Conservation (phyloP, 37 sponge, comb jelly and placozoan species). For the Aplysina aerophoba region DNA sequence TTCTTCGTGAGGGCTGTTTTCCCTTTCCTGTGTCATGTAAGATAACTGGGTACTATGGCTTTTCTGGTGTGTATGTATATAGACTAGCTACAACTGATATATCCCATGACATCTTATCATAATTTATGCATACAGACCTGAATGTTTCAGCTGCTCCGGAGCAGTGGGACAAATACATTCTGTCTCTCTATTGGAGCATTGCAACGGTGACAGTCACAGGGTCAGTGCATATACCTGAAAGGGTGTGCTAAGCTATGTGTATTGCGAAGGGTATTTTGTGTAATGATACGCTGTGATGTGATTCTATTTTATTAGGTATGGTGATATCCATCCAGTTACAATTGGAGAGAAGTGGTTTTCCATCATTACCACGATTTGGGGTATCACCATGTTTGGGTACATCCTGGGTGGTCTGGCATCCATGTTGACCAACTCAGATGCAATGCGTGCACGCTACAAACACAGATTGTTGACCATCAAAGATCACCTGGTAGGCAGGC, state of each 20-base stretch:
- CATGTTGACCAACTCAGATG: slow-evolving; percentile 63
- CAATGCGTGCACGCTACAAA: slow-evolving; percentile 54
- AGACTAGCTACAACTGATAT: no score
- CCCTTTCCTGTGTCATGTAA: no score
- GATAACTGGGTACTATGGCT: no score
- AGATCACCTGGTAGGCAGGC: slow-evolving; percentile 42
- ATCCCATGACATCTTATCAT: no score
- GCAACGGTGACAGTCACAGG: slow-evolving; percentile 68
- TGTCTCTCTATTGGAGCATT: slow-evolving; percentile 70
- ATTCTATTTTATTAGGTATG: slow-evolving; percentile 55
- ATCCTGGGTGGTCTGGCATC: slow-evolving; percentile 78
- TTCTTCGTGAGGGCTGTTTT: no score
- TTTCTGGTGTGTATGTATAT: no score
- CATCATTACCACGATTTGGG: slow-evolving; percentile 60
- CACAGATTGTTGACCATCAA: slow-evolving; percentile 56
- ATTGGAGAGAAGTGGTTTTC: slow-evolving; percentile 72
- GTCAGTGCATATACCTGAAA: slow-evolving; percentile 37
- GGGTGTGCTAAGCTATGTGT: no score
- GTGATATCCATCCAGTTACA: slow-evolving; percentile 66
- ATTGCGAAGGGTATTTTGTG: no score
- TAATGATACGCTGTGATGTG: not conserved
- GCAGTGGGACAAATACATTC: slow-evolving; percentile 46
- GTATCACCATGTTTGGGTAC: slow-evolving; percentile 65
- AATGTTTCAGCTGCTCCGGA: slow-evolving; percentile 8
- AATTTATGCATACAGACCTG: slow-evolving; percentile 47